phyloP scores from a whole-genome alignment of 2,888 invertebrate genomes.

The Microctonus brassicae region DNA sequence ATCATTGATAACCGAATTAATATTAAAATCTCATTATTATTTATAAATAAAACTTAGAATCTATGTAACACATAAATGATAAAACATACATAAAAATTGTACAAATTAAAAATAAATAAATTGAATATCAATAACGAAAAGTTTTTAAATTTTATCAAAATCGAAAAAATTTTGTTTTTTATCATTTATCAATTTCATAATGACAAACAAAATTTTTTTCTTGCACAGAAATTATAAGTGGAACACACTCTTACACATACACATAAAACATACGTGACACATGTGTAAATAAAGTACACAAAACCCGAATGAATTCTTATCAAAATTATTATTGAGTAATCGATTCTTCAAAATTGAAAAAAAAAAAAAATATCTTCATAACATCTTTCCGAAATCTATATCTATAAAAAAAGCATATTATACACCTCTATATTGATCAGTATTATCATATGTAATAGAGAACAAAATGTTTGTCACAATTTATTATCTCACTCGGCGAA shows the following conservation, averaged over 20 bases:
- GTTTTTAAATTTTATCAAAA: background rate
- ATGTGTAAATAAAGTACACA: background rate
- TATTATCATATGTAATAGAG: conserved; percentile 34
- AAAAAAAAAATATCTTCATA: too few relatives aligned
- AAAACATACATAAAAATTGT: too few relatives aligned
- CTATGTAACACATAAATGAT: background rate
- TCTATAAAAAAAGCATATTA: too few relatives aligned
- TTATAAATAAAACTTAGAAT: background rate
- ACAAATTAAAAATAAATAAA: background rate
- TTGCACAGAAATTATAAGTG: background rate
- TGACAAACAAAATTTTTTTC: background rate
- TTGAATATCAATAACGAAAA: background rate
- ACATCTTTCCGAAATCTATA: too few relatives aligned
- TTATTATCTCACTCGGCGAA: conserved; percentile 31
- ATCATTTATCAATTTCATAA: background rate
- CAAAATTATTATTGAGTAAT: conserved; percentile 15
- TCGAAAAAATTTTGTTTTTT: background rate
- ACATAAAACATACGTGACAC: background rate
- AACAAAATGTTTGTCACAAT: conserved; percentile 34
- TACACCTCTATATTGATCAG: conserved; percentile 17
- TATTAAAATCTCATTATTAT: background rate
- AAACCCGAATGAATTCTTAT: conserved; percentile 19
- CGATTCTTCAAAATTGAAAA: conserved; percentile 5
- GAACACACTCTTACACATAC: conserved; percentile 1
- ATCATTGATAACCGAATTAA: background rate